Base-by-base conservation (phyloP, 2,797 vertebrate genomes). In the Fistularia commersonii region DNA sequence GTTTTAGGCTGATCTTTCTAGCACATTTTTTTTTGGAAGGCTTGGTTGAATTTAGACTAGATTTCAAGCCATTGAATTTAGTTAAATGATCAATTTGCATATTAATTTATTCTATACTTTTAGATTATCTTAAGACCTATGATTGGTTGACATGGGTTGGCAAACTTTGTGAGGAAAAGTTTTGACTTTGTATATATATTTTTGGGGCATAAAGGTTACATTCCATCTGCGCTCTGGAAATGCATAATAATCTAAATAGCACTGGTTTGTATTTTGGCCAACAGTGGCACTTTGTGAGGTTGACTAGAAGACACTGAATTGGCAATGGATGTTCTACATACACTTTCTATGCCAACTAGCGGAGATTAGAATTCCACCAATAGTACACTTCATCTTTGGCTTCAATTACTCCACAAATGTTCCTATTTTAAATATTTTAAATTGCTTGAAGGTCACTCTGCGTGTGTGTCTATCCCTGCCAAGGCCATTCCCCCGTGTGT, bases 341-440 rank as follows among this genome's bases (percentile, higher is more conserved):
- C 61, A 55, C 40, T 46, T 35, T 44, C 8, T 13, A 45, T 51
- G n/a, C 12, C 5, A n/a, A n/a, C 12, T 3, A 13, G 51, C 6
- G 10, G 11, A 31, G 11, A 55, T 58, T n/a, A 57, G 11, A 42
- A 4, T 38, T 53, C 36, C 10, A 33, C n/a, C 32, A 8, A 8
- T 44, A 14, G 53, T n/a, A 33, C 39, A 2, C 23, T 4, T 23
- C 23, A 23, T 23, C 4, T 4, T 32, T 56, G 9, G 64, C 32
- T 54, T 38, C 41, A 52, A 51, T 47, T 50, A 40, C 48, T 73
- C 63, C 74, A 81, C 65, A 76, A 54, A 72, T 69, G 50, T 61
- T 57, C 49, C 57, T 51, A 39, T 72, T 64, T 57, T 64, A 2
- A 23, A 23, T 4, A 23, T 23, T 23, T 76, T 61, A 51, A 64